Base-by-base conservation (phyloP, 2,797 vertebrate species). In the Vireo griseus region DNA sequence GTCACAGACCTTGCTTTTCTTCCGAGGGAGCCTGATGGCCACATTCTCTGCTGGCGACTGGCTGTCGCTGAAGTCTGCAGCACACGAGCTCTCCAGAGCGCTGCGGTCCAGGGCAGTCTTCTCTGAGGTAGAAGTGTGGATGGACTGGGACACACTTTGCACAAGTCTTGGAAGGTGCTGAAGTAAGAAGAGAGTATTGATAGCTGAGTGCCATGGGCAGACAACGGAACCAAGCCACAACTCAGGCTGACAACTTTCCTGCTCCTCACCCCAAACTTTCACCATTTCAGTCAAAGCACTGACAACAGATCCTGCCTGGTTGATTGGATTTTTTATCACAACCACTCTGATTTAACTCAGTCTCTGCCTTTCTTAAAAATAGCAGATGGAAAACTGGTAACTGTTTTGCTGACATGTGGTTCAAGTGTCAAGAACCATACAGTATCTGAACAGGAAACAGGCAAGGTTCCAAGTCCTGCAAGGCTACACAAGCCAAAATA, bases 11-110 rank as follows among this genome's bases (percentile, higher is more conserved):
- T 98, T 99, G 78, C 94, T 97, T 97, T 98, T 99, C 94, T 97
- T 99, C 65, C 88, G 98, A 12, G 94, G 94, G 9, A 92, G 51
- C 20, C 83, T 96, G 21, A 97, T 88, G 28, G 95, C 94, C 65
- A 78, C 92, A 2, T 93, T 92, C 25, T 98, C 98, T 2, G 97
- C 96, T 2, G 98, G 96, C 0, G 98, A 98, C 77, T 98, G 71
- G 86, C 99, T 99, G 96, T 99, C 99, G 4, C 98, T 99, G 88
- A 99, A 92, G 90, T 99, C 99, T 35, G 98, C 98, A 1, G 98
- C 98, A 55, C 98, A 99, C 15, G 99, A 99, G 74, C 96, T 98
- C n/a, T 99, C 99, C 26, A 98, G 97, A 69, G 96, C 93, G 18
- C 96, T 97, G 77, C 93, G 96, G 50, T 95, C 93, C 20, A 92